These are phyloP conservation scores for Catharus minimus DNA, from an alignment of 2,113 vertebrate genomes.

Conservation along the genomic window DNA sequence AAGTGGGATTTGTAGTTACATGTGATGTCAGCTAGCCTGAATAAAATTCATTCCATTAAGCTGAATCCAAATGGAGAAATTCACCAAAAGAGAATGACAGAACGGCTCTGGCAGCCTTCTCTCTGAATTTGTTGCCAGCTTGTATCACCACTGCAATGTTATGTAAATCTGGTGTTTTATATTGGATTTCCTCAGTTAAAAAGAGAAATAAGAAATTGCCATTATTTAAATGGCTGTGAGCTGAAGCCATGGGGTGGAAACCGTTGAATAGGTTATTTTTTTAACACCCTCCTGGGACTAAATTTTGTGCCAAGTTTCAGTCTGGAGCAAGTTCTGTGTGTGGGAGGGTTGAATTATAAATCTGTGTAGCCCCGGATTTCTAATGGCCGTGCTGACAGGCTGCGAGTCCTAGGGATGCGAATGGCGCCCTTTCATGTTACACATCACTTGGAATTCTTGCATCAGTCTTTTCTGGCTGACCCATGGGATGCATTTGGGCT, in stretches of 20 bases:
- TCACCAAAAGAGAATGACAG: slow-evolving; percentile 38
- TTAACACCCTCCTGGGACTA: slow-evolving; percentile 63
- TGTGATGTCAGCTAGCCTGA: slow-evolving; percentile 15
- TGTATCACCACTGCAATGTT: slow-evolving; percentile 61
- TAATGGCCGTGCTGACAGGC: slow-evolving; percentile 69
- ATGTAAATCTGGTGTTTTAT: slow-evolving; percentile 70
- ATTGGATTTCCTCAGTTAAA: slow-evolving; percentile 65
- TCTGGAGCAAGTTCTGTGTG: slow-evolving; percentile 63
- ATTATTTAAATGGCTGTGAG: slow-evolving; percentile 55
- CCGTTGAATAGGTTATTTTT: slow-evolving; percentile 66
- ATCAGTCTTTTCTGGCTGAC: slow-evolving; percentile 52
- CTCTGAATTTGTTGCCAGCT: slow-evolving; percentile 56
- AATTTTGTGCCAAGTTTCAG: slow-evolving; percentile 67
- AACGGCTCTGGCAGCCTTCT: slow-evolving; percentile 50
- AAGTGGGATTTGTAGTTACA: slow-evolving; percentile 18
- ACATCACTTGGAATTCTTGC: slow-evolving; percentile 67
- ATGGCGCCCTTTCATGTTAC: slow-evolving; percentile 66
- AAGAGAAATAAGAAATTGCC: slow-evolving; percentile 64
- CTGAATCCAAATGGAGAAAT: slow-evolving; percentile 45
- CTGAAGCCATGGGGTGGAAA: slow-evolving; percentile 57
- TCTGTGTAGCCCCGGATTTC: slow-evolving; percentile 36
- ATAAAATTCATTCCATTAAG: slow-evolving; percentile 37
- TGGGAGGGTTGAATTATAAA: slow-evolving; percentile 71
- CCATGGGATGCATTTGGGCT: slow-evolving; percentile 7
- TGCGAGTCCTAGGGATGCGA: slow-evolving; percentile 44